Percentiles rank a stretch among this genome's conserved stretches.
Evolutionary conservation across 2,888 invertebrate genomes (phyloP).

Genomic region (Agriotes lineatus): DNA sequence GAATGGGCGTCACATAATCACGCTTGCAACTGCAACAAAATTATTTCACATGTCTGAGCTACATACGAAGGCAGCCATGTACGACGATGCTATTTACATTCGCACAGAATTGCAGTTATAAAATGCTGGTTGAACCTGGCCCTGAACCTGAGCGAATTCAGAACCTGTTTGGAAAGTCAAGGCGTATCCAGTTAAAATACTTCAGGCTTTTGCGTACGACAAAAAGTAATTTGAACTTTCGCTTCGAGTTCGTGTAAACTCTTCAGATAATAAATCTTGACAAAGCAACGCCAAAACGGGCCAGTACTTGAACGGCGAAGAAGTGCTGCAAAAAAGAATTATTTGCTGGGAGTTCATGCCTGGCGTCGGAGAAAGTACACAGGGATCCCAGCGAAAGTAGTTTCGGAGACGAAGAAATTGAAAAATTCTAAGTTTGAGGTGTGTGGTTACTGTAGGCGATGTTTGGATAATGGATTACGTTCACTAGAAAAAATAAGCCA

Average conservation of each 20-base stretch:
- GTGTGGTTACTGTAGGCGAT: slow-evolving; percentile 8
- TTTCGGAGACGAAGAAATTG: slow-evolving; percentile 1
- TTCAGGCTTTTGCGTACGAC: slow-evolving; percentile 11
- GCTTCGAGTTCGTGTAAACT: slow-evolving; percentile 3
- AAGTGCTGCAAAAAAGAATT: background rate
- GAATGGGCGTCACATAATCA: too few species aligned
- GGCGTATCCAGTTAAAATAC: slow-evolving; percentile 41
- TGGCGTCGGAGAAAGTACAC: slow-evolving; percentile 11
- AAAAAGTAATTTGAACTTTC: slow-evolving; percentile 12
- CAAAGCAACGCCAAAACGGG: background rate
- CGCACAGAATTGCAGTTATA: slow-evolving; percentile 5
- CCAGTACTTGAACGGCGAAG: slow-evolving; percentile 4
- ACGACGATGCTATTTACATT: background rate
- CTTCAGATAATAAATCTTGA: slow-evolving; percentile 3
- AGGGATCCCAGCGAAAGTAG: slow-evolving; percentile 18
- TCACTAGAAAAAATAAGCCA: slow-evolving; percentile 6
- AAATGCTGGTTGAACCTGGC: slow-evolving; percentile 40
- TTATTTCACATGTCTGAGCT: too few species aligned
- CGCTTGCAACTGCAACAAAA: too few species aligned
- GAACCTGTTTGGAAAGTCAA: slow-evolving; percentile 53
- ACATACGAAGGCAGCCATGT: background rate
- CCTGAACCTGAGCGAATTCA: slow-evolving; percentile 51
- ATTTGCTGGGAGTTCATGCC: background rate
- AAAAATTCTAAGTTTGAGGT: background rate
- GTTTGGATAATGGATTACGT: slow-evolving; percentile 9